Percentiles rank a stretch among this genome's conserved stretches.
phyloP scores from a whole-genome alignment of 1,140 invertebrate species.

The Chironomus tepperi region DNA sequence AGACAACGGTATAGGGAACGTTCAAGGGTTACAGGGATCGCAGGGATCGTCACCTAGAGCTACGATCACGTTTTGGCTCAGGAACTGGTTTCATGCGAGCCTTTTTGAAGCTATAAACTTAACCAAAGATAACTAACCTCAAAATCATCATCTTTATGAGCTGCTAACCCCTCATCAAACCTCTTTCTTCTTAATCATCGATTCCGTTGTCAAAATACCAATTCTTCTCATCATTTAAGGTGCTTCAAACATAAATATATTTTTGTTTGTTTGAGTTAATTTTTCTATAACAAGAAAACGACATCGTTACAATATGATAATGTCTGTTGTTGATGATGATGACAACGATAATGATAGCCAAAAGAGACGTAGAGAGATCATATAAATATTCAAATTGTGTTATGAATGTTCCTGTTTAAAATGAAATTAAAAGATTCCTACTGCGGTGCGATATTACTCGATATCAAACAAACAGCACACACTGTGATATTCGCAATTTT shows the following conservation, averaged over 20 bases:
- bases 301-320: conserved; percentile 9
- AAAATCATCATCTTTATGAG: too few species aligned
- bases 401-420: conserved; percentile 17
- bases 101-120: too few species aligned
- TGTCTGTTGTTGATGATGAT: background rate
- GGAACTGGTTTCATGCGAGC: too few species aligned
- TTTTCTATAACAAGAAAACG: background rate
- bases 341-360: background rate
- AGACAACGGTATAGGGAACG: too few species aligned
- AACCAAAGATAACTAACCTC: too few species aligned
- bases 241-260: background rate
- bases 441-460: background rate
- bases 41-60: too few species aligned
- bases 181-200: background rate
- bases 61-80: too few species aligned
- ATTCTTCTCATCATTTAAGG: background rate
- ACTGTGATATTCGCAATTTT: too few species aligned
- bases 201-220: conserved; percentile 1
- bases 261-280: background rate
- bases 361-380: background rate
- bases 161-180: background rate
- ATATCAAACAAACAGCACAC: background rate
- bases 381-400: conserved; percentile 23
- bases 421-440: conserved; percentile 17
- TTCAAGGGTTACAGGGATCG: too few species aligned